phyloP scores from a whole-genome alignment of 2,888 invertebrate species.

The Romanomermis culicivorax region DNA sequence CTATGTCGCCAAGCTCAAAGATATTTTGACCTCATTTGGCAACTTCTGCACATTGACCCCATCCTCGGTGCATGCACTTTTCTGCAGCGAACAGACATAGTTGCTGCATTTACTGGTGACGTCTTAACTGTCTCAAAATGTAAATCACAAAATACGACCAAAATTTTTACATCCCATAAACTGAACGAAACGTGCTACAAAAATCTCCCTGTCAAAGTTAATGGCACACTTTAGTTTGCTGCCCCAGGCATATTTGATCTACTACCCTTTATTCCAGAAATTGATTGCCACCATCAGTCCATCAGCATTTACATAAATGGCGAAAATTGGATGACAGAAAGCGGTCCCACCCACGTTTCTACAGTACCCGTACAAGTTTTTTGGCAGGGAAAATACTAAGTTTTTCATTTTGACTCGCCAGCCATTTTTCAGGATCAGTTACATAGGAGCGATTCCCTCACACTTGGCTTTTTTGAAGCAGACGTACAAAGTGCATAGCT shows the following conservation, averaged over 20 bases:
- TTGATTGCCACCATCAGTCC: background rate
- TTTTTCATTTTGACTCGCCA: background rate
- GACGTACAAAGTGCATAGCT: no score
- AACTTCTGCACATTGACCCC: background rate
- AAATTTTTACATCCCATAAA: no score
- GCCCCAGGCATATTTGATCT: background rate
- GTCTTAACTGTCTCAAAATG: no score
- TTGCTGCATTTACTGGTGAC: background rate
- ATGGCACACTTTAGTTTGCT: no score
- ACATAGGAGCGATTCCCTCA: background rate
- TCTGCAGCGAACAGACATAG: background rate
- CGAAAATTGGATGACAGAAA: background rate
- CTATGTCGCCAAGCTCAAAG: background rate
- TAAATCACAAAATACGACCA: no score
- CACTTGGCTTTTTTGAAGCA: no score
- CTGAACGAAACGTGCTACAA: no score
- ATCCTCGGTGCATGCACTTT: background rate
- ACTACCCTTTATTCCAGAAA: background rate
- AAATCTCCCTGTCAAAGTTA: no score
- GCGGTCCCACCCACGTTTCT: background rate
- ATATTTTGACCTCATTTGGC: background rate
- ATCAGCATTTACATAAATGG: background rate
- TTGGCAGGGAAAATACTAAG: background rate
- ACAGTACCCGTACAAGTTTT: background rate
- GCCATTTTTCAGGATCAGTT: background rate